Evolutionary conservation across 2,113 vertebrate species (phyloP), one percentile per base, ranked within the genome.

Genomic region (Tetrao urogallus): DNA sequence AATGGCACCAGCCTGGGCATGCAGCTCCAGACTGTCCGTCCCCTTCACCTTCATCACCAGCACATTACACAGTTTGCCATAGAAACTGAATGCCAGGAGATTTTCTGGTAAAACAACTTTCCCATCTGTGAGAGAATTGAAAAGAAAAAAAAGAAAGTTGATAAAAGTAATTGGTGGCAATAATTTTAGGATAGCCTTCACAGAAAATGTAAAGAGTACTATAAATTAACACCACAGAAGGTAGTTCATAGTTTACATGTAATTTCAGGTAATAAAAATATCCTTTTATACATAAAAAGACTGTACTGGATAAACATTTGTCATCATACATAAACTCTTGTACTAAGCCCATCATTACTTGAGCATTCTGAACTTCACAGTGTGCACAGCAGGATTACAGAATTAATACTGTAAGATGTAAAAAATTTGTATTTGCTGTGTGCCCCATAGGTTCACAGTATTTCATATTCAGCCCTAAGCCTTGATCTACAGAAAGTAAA

Each of bases 21-120:
- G 92, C 86, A 98, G 94, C 84, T 97, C 94, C 43, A 93, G 79
- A 3, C 98, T 98, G 1, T 99, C 98, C 10, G 98, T 94, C n/a
- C 99, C 99, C 87, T 92, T 98, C 45, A 99, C 93, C 45, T 89
- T 95, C 69, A 98, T 96, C 48, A 99, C 97, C 22, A 96, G 57
- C 1, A 99, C 66, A 61, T 94, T 98, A 89, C 98, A 99, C 0
- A 96, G 92, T 13, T 97, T 98, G 72, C 99, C 99, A 34, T 98
- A 99, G 95, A 98, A 99, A 14, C 94, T 97, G 75, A 99, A 92
- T 52, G 97, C 97, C 64, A 99, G 85, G 10, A 97, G 80, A 67
- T 98, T 98, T 88, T 99, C 99, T 4, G 99, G 99, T 43, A 99
- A 96, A 64, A 99, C 56, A 42, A 99, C 92, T 77, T 98, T 99